Percentiles rank a stretch among this genome's conserved stretches.
phyloP scores from a whole-genome alignment of 1,140 invertebrate species.

The Thaumetopoea pityocampa region DNA sequence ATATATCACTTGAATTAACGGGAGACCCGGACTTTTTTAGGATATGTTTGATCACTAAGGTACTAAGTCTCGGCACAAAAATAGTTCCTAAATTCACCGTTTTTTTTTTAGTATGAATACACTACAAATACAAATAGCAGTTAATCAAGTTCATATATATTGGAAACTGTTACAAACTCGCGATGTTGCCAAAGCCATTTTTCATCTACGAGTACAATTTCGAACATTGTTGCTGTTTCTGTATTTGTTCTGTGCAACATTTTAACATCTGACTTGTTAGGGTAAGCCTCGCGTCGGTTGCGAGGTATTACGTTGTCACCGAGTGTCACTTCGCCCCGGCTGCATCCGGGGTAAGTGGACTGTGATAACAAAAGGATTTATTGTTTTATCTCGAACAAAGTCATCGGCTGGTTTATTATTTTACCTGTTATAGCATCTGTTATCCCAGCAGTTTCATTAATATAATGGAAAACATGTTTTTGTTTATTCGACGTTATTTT shows the following conservation, averaged over 20 bases:
- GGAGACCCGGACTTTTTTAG: no score
- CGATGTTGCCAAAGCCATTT: slow-evolving; percentile 10
- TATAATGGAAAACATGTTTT: no score
- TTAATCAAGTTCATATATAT: slow-evolving; percentile 13
- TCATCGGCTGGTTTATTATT: slow-evolving; percentile 9
- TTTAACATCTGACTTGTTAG: slow-evolving; percentile 19
- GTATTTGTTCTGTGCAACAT: slow-evolving; percentile 7
- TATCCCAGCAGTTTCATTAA: not conserved
- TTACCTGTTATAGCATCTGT: slow-evolving; percentile 7
- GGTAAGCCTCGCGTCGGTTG: slow-evolving; percentile 1
- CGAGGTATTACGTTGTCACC: slow-evolving; percentile 11
- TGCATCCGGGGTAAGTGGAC: slow-evolving; percentile 8
- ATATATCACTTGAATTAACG: no score
- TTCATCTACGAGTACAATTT: slow-evolving; percentile 10
- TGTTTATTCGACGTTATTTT: no score
- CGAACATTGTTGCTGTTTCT: slow-evolving; percentile 10
- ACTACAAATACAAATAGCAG: no score
- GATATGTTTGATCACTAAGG: not conserved
- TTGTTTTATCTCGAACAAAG: slow-evolving; percentile 12
- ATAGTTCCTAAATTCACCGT: no score
- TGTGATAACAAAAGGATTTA: slow-evolving; percentile 23
- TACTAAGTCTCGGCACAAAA: no score
- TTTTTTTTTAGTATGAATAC: no score
- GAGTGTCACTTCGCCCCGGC: slow-evolving; percentile 8
- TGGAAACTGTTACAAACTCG: slow-evolving; percentile 7